These are phyloP conservation scores for Hirtodrosophila histrioides DNA, from an alignment of 2,888 invertebrate genomes.

Conservation along the genomic window DNA sequence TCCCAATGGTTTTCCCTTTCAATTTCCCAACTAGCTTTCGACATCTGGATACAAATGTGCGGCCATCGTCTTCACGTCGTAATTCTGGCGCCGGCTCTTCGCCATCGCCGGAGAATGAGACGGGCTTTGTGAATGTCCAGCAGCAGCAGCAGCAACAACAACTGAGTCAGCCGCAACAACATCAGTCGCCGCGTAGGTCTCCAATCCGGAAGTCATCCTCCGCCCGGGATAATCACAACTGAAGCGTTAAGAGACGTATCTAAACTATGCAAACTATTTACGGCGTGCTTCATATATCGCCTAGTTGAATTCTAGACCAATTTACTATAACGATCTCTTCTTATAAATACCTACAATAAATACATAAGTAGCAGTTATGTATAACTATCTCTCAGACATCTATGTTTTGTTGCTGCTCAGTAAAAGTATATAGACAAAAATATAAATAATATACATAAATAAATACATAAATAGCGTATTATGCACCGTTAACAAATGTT, in stretches of 20 bases:
- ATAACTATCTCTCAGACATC: conserved; percentile 16
- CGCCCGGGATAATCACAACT: conserved; percentile 74
- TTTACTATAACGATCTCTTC: conserved; percentile 47
- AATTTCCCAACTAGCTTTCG: conserved; percentile 88
- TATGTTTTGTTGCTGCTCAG: conserved; percentile 22
- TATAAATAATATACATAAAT: conserved; percentile 2
- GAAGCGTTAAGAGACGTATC: conserved; percentile 11
- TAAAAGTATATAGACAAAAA: conserved; percentile 22
- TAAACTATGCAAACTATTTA: conserved; percentile 19
- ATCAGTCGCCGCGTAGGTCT: conserved; percentile 85
- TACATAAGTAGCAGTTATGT: not conserved
- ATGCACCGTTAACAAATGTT: conserved; percentile 25
- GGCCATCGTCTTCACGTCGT: conserved; percentile 88
- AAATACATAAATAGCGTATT: conserved; percentile 34
- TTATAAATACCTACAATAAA: conserved; percentile 19
- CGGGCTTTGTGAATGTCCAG: conserved; percentile 80
- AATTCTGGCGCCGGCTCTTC: conserved; percentile 87
- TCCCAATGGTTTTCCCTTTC: not conserved
- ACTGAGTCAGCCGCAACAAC: conserved; percentile 2
- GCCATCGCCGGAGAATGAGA: conserved; percentile 86
- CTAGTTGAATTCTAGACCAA: conserved; percentile 71
- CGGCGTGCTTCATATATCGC: conserved; percentile 25
- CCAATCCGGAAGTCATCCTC: conserved; percentile 83
- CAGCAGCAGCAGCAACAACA: conserved; percentile 60
- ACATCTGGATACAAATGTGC: conserved; percentile 93